Conservation (phyloP, 2,888 invertebrate genomes). For the Bimastos eiseni region DNA sequence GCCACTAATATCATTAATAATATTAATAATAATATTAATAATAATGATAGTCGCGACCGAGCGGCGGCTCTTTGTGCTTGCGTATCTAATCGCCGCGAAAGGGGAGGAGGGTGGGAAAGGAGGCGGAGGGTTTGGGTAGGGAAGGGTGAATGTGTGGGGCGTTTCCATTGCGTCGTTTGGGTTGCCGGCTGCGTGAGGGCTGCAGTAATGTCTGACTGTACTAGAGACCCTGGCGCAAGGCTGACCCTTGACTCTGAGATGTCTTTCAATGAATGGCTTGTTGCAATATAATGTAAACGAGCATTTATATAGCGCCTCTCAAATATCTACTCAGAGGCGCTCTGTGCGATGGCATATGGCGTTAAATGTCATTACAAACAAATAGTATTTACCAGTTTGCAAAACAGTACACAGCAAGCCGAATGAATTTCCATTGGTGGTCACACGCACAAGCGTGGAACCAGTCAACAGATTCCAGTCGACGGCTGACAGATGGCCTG, state of each 20-base stretch:
- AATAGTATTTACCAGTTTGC: too few relatives aligned
- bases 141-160: background rate
- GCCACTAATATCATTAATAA: constrained; percentile 1
- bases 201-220: background rate
- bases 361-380: too few relatives aligned
- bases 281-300: too few relatives aligned
- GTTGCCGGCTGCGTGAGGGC: background rate
- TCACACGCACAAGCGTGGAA: too few relatives aligned
- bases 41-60: background rate
- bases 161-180: background rate
- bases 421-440: too few relatives aligned
- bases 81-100: constrained; percentile 1
- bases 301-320: too few relatives aligned
- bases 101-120: background rate
- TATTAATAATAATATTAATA: background rate
- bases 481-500: too few relatives aligned
- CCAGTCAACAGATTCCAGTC: too few relatives aligned
- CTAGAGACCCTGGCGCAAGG: background rate
- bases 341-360: too few relatives aligned
- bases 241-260: background rate
- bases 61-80: background rate
- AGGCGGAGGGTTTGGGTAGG: background rate
- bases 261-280: background rate
- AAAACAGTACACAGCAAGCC: too few relatives aligned
- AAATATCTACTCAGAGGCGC: too few relatives aligned